phyloP scores from a whole-genome alignment of 1,140 invertebrate genomes.

The Druon quercuslanigerum region DNA sequence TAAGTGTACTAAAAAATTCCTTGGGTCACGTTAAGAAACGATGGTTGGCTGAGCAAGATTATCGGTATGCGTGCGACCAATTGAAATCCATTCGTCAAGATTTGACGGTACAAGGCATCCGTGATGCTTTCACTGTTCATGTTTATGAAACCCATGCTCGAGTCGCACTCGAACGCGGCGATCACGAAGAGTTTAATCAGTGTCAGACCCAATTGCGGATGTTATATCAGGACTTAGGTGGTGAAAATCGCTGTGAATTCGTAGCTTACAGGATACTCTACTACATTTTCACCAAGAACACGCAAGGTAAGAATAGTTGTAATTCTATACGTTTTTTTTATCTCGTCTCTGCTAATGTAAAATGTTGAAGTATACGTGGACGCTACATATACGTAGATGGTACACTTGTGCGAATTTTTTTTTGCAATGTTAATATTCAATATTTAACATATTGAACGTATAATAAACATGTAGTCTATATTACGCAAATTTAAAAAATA shows the following conservation, averaged over 20 bases:
- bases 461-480: too few relatives aligned
- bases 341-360: too few relatives aligned
- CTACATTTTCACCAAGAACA: slow-evolving; percentile 98
- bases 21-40: slow-evolving; percentile 92
- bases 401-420: too few relatives aligned
- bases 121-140: slow-evolving; percentile 94
- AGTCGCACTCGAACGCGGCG: slow-evolving; percentile 97
- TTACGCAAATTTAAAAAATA: too few relatives aligned
- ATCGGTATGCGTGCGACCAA: slow-evolving; percentile 98
- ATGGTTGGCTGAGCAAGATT: slow-evolving; percentile 93
- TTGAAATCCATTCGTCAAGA: slow-evolving; percentile 99
- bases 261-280: slow-evolving; percentile 96
- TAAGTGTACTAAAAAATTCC: slow-evolving; percentile 88
- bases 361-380: too few relatives aligned
- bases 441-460: too few relatives aligned
- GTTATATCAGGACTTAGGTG: slow-evolving; percentile 86
- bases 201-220: slow-evolving; percentile 98
- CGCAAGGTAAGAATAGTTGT: slow-evolving; percentile 84
- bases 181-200: slow-evolving; percentile 99
- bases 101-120: slow-evolving; percentile 97
- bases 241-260: slow-evolving; percentile 90
- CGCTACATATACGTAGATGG: too few relatives aligned
- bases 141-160: slow-evolving; percentile 99
- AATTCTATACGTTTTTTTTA: too few relatives aligned
- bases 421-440: too few relatives aligned